Base-by-base conservation (phyloP, 2,797 vertebrate genomes). In the Champsocephalus esox region DNA sequence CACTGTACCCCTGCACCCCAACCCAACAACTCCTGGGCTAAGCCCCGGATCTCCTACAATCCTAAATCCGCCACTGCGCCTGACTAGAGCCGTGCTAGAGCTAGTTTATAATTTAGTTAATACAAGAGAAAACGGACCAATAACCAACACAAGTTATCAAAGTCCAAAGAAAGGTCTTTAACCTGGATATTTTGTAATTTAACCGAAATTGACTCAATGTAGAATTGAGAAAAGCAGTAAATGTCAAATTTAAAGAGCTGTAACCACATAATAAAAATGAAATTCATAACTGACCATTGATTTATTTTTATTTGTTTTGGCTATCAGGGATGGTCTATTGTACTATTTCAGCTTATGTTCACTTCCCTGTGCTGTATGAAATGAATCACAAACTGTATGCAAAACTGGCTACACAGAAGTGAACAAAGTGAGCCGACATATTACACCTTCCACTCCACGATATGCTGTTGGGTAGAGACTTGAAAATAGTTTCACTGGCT, bases 401-500 rank as follows among this genome's bases (percentile, higher is more conserved):
- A 64, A 65, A 84, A 43, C 21, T 9, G 50, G 52, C 38, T 63
- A n/a, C 9, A 51, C 1, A 43, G 3, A 45, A 34, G n/a, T 24
- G 17, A 58, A 45, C 38, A 54, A 56, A 43, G 50, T 17, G 38
- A 46, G 32, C 49, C 3, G 61, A 65, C 21, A n/a, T 10, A 34
- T 24, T 21, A 44, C 3, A 60, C 43, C 49, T 19, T 51, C 16
- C 17, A 21, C 57, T 17, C 12, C 17, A 41, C 10, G 4, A 34
- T 48, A 12, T 28, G 9, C n/a, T 44, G n/a, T 51, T 16, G 16
- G 10, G 9, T 13, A 58, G 11, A 73, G 12, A 17, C 19, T 43
- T 58, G 19, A 55, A 78, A 81, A 82, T 59, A 56, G 72, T 52
- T 74, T 60, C 1, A 63, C 56, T 17, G 24, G 44, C 69, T 66